phyloP scores from a whole-genome alignment of 2,888 invertebrate species.

The Drosophila hamatofila region DNA sequence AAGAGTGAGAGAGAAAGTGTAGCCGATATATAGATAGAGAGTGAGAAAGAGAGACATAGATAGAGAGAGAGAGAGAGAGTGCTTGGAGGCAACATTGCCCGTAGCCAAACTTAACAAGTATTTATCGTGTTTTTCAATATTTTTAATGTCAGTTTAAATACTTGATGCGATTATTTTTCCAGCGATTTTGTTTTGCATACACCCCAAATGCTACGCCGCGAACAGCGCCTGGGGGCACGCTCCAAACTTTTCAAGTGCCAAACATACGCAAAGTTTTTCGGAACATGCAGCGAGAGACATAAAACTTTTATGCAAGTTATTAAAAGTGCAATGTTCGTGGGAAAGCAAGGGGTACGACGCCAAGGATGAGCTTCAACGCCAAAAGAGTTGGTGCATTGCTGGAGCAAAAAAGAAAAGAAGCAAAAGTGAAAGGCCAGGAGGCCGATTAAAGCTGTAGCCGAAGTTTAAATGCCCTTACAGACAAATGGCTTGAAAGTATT shows the following conservation, averaged over 20 bases:
- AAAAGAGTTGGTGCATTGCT: constrained; percentile 45
- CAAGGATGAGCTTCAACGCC: constrained; percentile 39
- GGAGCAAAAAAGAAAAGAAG: constrained; percentile 1
- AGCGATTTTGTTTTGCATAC: constrained; percentile 71
- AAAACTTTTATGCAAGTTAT: constrained; percentile 80
- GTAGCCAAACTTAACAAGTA: constrained; percentile 73
- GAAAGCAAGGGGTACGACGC: not conserved
- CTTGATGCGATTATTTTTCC: constrained; percentile 78
- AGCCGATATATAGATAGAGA: no score
- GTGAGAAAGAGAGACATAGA: not conserved
- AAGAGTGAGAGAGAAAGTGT: not conserved
- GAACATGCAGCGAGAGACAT: constrained; percentile 73
- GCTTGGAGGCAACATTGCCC: constrained; percentile 25
- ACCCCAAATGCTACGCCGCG: constrained; percentile 8
- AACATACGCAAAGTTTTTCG: constrained; percentile 76
- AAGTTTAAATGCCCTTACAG: constrained; percentile 2
- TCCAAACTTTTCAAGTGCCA: constrained; percentile 77
- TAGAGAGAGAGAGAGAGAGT: not conserved
- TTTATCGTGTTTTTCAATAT: constrained; percentile 83
- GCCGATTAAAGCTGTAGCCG: constrained; percentile 1
- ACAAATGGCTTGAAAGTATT: not conserved
- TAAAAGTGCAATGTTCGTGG: constrained; percentile 67
- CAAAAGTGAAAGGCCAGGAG: not conserved
- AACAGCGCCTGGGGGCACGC: constrained; percentile 29
- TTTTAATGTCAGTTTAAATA: constrained; percentile 83